Evolutionary conservation across 2,113 vertebrate genomes (phyloP).

Genomic region (Leptocoma aspasia): DNA sequence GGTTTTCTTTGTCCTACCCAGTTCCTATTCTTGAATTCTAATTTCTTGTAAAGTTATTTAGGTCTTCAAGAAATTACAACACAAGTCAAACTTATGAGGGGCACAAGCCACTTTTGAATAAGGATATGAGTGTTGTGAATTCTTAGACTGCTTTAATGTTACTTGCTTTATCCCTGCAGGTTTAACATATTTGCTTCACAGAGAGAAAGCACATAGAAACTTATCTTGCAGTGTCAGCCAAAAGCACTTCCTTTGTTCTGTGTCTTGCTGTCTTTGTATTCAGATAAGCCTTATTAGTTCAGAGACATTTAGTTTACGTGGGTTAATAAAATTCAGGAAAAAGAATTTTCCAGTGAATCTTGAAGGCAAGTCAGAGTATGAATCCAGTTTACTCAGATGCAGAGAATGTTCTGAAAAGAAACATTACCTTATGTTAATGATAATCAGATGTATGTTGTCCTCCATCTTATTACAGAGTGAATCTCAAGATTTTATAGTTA

Average conservation of each 20-base stretch:
- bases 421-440: slow-evolving; percentile 7
- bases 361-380: not conserved
- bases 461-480: not conserved
- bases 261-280: slow-evolving; percentile 32
- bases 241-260: slow-evolving; percentile 1
- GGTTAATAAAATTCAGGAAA: slow-evolving; percentile 36
- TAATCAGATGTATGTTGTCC: slow-evolving; percentile 18
- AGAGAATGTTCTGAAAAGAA: not conserved
- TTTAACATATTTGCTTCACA: not conserved
- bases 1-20: not conserved
- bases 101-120: not conserved
- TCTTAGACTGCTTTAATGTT: slow-evolving; percentile 4
- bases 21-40: not conserved
- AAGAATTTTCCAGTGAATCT: slow-evolving; percentile 9
- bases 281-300: slow-evolving; percentile 42
- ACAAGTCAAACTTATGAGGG: not conserved
- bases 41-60: not conserved
- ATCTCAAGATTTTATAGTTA: not conserved
- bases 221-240: slow-evolving; percentile 17
- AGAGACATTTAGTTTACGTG: not conserved
- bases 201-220: not conserved
- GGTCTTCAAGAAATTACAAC: not conserved
- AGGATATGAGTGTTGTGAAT: not conserved
- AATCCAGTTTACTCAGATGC: not conserved
- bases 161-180: not conserved